phyloP scores from a whole-genome alignment of 2,797 vertebrate species.

The Artibeus jamaicensis region DNA sequence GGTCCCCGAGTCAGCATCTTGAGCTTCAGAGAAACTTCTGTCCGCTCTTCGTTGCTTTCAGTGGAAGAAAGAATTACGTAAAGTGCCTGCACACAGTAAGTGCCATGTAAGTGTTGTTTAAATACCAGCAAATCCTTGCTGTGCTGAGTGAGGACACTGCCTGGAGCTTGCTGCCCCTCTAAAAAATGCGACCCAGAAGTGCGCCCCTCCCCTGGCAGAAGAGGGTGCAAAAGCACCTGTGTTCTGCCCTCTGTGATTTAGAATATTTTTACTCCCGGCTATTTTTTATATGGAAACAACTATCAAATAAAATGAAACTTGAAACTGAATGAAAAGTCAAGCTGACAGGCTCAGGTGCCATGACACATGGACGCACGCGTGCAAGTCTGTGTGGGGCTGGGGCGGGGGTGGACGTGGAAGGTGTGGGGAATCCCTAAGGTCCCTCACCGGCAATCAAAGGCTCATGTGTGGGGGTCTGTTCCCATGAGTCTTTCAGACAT shows the following conservation, averaged over 20 bases:
- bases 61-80: background rate
- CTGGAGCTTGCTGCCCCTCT: too few species aligned
- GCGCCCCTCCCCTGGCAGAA: background rate
- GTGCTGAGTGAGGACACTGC: background rate
- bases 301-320: background rate
- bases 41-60: background rate
- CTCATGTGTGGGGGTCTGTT: background rate
- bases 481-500: background rate
- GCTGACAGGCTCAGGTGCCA: background rate
- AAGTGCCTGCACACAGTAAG: background rate
- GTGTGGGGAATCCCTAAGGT: fast-evolving
- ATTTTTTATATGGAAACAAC: background rate
- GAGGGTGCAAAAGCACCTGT: background rate
- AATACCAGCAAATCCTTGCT: background rate
- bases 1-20: background rate
- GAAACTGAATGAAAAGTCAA: background rate
- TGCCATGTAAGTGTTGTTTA: background rate
- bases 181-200: background rate
- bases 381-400: fast-evolving
- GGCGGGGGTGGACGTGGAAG: background rate
- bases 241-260: background rate
- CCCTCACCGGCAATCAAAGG: background rate
- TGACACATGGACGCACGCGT: fast-evolving
- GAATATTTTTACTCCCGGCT: background rate
- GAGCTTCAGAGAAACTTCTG: background rate